Conservation (phyloP, 2,113 vertebrate species). For the Centropus unirufus region DNA sequence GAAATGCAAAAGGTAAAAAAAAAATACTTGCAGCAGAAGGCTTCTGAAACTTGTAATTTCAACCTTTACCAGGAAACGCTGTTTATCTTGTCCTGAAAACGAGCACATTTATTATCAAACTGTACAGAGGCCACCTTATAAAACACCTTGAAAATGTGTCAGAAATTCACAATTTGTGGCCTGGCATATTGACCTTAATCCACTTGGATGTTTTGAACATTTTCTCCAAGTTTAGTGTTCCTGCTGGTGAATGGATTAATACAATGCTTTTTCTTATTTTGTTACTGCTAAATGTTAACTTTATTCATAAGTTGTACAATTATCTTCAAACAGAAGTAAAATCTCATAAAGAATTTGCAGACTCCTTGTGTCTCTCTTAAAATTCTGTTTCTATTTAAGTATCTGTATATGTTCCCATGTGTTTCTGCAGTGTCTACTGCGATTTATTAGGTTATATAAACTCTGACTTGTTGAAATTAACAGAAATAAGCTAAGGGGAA, state of each 20-base stretch:
- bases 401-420: background rate
- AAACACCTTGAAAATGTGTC: background rate
- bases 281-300: background rate
- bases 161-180: constrained; percentile 19
- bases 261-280: background rate
- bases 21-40: background rate
- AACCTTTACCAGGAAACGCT: background rate
- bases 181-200: background rate
- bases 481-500: background rate
- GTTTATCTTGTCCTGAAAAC: background rate
- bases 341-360: background rate
- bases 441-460: background rate
- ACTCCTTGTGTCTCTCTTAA: background rate
- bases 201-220: background rate
- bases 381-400: background rate
- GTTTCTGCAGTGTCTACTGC: background rate
- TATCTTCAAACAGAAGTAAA: background rate
- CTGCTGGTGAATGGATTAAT: background rate
- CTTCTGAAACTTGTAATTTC: background rate
- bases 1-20: background rate
- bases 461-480: background rate
- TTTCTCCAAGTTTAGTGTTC: background rate
- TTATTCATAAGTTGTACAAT: background rate
- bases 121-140: background rate
- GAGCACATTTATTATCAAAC: background rate